Conservation (phyloP, 2,797 vertebrate genomes). For the Melanotaenia trifasciata region DNA sequence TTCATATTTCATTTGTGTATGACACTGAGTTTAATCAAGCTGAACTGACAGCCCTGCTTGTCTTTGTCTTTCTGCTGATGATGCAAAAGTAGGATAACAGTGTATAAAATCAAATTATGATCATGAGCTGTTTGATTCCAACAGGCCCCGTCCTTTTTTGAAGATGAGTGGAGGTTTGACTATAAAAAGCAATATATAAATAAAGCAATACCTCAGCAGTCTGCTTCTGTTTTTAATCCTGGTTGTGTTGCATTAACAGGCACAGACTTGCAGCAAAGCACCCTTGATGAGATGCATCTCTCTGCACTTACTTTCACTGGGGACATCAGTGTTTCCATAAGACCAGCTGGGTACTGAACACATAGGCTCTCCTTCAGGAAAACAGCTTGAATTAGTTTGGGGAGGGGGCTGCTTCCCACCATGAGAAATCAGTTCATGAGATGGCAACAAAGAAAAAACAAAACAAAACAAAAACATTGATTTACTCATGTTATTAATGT, state of each 20-base stretch:
- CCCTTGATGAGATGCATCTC: constrained; percentile 65
- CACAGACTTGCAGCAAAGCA: constrained; percentile 66
- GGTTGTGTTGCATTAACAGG: constrained; percentile 68
- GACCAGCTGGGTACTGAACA: constrained; percentile 60
- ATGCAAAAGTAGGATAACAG: constrained; percentile 31
- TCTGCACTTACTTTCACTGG: constrained; percentile 68
- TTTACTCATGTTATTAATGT: constrained; percentile 5
- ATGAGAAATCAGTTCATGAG: constrained; percentile 34
- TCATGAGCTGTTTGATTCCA: constrained; percentile 14
- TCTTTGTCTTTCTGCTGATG: neutral
- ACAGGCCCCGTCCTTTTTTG: constrained; percentile 19
- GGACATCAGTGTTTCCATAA: constrained; percentile 74
- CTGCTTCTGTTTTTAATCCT: constrained; percentile 45
- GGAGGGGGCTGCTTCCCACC: constrained; percentile 10
- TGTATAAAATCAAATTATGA: constrained; percentile 20
- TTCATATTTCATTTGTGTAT: neutral
- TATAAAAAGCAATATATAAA: neutral
- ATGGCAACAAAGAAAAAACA: constrained; percentile 53
- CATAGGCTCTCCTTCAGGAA: constrained; percentile 51
- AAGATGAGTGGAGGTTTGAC: constrained; percentile 31
- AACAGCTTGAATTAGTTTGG: constrained; percentile 23
- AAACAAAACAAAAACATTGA: constrained; percentile 7
- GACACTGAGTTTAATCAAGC: neutral
- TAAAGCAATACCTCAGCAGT: constrained; percentile 52
- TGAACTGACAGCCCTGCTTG: constrained; percentile 8